Base-by-base conservation (phyloP, 2,113 vertebrate genomes). In the Cyprinodon variegatus region DNA sequence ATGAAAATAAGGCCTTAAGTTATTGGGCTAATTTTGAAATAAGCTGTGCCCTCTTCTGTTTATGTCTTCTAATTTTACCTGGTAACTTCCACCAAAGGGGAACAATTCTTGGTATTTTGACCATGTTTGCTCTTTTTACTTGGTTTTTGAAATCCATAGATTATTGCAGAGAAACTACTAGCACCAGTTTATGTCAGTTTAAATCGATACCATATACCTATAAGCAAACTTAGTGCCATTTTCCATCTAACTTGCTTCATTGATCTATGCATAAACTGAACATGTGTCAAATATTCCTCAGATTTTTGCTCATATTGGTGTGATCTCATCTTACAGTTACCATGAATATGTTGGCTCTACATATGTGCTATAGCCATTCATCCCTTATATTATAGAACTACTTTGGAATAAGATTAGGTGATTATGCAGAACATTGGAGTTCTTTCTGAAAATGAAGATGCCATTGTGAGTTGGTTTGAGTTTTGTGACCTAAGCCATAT, bases 1-100 rank as follows among this genome's bases (percentile, higher is more conserved):
- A 71, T 84, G 62, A 77, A 64, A 64, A 82, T 81, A 79, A 86
- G 39, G 68, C 72, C 71, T 53, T n/a, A 62, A 84, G 79, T 74
- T 77, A 66, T 77, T 83, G 67, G 59, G 83, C 77, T 80, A 74
- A 77, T 64, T 82, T 85, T 59, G 17, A 84, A 81, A 77, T 69
- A 75, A 85, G 69, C 76, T 74, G 29, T 61, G 38, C 62, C 37
- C 13, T 15, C 22, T 65, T 72, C 7, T 43, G n/a, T 41, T 62
- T 10, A 12, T 46, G 40, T 76, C 43, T 17, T 69, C 53, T n/a
- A 82, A 53, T 69, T 62, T 43, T 60, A 15, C 11, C 13, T 76
- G 59, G 62, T 74, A 78, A 83, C 74, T 86, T 22, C 38, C 69
- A 76, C 85, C 63, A 85, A 77, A 77, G 6, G 65, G 37, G 14